Evolutionary conservation across 2,797 vertebrate genomes (phyloP).

Genomic region (Phoeniculus purpureus): DNA sequence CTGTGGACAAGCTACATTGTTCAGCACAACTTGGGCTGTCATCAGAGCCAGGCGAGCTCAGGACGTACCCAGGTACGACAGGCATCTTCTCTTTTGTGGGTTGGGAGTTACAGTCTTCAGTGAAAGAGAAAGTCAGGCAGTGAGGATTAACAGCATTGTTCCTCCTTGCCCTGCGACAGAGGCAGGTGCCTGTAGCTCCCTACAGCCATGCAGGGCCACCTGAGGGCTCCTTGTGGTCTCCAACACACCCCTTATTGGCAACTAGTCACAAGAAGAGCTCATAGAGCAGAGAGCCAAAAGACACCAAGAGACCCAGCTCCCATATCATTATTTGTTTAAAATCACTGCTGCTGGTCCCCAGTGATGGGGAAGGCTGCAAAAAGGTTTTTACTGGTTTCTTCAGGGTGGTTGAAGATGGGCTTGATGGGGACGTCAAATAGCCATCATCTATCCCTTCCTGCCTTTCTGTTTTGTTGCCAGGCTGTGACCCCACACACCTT

Average conservation of each 20-base stretch:
- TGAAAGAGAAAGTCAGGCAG: background rate
- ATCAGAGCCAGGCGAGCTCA: background rate
- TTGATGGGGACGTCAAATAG: background rate
- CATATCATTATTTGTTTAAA: background rate
- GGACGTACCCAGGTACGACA: accelerated
- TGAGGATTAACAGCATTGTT: background rate
- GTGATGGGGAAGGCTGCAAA: background rate
- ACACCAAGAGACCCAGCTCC: background rate
- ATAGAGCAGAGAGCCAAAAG: background rate
- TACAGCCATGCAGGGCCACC: background rate
- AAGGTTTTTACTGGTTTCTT: background rate
- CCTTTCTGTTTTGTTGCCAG: background rate
- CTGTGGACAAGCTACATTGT: background rate
- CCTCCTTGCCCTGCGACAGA: background rate
- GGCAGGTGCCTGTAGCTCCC: background rate
- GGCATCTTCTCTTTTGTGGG: background rate
- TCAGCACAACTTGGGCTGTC: background rate
- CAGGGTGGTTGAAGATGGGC: background rate
- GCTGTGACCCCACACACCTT: accelerated
- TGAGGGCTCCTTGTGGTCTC: background rate
- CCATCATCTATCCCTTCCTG: background rate
- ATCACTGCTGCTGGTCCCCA: accelerated
- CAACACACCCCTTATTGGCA: accelerated
- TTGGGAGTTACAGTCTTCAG: background rate
- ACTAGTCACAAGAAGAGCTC: accelerated